Conservation (phyloP, 2,888 invertebrate genomes). For the Dinocampus coccinellae region DNA sequence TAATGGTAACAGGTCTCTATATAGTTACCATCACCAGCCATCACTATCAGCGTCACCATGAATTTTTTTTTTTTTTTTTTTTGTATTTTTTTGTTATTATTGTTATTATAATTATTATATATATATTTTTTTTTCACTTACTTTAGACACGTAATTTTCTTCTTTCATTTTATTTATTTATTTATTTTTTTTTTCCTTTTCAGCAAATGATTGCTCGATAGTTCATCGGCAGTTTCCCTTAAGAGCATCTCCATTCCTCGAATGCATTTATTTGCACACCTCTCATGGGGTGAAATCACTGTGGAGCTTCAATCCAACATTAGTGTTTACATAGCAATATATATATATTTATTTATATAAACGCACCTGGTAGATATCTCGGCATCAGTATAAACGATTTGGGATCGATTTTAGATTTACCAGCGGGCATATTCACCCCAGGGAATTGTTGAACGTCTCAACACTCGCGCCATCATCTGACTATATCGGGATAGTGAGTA, state of each 20-base stretch:
- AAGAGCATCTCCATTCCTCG: constrained; percentile 1
- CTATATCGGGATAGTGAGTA: neutral
- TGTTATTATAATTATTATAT: too few species aligned
- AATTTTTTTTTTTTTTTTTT: neutral
- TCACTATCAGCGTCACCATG: constrained; percentile 5
- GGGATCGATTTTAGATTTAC: neutral
- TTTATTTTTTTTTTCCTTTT: neutral
- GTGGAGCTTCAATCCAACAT: constrained; percentile 1
- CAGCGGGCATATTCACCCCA: neutral
- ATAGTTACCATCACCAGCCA: constrained; percentile 4
- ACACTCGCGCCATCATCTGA: neutral
- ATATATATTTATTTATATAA: constrained; percentile 1
- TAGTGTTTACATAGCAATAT: neutral
- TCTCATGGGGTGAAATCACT: constrained; percentile 12
- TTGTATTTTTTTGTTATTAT: neutral
- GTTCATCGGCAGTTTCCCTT: neutral
- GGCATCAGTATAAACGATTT: neutral
- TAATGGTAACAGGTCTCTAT: constrained; percentile 57
- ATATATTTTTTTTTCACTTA: neutral
- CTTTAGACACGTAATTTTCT: neutral
- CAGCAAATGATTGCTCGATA: constrained; percentile 1
- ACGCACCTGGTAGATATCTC: neutral
- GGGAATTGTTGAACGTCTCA: neutral
- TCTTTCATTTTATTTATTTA: neutral
- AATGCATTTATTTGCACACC: constrained; percentile 26